A percentile compares a stretch with the other conserved stretches of the same genome.
Evolutionary conservation across 1,140 invertebrate genomes (phyloP).

Genomic region (Temnothorax nylanderi): DNA sequence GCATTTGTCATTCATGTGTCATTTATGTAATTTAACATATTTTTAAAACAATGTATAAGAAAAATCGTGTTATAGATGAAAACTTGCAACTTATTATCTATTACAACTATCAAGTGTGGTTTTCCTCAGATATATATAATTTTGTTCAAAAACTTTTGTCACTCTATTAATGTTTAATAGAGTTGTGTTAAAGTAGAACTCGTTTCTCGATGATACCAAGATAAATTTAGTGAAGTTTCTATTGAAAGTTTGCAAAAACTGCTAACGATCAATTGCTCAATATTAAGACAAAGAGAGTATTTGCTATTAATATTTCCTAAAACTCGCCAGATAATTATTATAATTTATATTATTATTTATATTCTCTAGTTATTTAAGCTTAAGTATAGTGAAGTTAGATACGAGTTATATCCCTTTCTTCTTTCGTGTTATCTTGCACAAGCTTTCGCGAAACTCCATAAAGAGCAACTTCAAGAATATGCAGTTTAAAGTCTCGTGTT

Average conservation of each 20-base stretch:
- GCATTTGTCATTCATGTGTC: neutral
- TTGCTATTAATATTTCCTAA: neutral
- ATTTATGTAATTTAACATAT: neutral
- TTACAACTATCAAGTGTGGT: neutral
- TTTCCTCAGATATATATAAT: neutral
- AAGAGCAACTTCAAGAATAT: slow-evolving; percentile 41
- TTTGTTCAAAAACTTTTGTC: neutral
- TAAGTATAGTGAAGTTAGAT: neutral
- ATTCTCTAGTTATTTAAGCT: neutral
- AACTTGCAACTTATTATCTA: too few species aligned
- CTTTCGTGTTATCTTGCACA: slow-evolving; percentile 12
- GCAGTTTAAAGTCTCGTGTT: slow-evolving; percentile 39
- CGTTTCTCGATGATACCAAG: neutral
- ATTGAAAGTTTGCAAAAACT: neutral
- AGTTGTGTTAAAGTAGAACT: neutral
- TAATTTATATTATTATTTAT: neutral
- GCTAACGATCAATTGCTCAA: neutral
- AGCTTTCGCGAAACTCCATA: slow-evolving; percentile 5
- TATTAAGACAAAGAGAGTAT: neutral
- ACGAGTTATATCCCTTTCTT: slow-evolving; percentile 20
- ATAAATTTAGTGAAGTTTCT: neutral
- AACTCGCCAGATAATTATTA: neutral
- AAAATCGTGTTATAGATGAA: too few species aligned
- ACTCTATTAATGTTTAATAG: neutral
- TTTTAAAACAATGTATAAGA: neutral